Conservation (phyloP, 2,797 vertebrate species). For the Pipistrellus pygmaeus region DNA sequence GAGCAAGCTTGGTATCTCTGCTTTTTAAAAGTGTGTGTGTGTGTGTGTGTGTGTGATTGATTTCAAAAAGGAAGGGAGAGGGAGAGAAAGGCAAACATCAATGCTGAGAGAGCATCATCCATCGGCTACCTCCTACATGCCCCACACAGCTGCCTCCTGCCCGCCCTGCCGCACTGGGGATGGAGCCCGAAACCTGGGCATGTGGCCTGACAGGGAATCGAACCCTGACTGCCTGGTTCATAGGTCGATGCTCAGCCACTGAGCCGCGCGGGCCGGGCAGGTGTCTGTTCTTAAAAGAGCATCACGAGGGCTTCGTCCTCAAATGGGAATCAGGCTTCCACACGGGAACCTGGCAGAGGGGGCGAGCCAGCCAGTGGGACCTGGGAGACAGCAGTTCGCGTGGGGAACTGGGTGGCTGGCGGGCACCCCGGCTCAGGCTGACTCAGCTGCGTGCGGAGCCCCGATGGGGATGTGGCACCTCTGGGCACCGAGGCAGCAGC, state of each 20-base stretch:
- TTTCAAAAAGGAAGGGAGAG: no score
- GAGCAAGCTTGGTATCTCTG: neutral
- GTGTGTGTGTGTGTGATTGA: no score
- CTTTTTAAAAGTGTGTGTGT: neutral
- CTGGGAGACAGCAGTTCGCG: neutral
- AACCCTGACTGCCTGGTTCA: no score
- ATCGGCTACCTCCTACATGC: no score
- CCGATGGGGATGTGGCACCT: fast-evolving
- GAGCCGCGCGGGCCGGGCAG: no score
- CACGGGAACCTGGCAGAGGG: neutral
- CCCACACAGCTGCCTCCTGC: no score
- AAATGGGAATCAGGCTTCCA: neutral
- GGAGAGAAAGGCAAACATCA: no score
- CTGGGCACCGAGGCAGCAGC: neutral
- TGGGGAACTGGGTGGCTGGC: neutral
- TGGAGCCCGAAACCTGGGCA: no score
- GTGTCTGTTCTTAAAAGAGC: neutral
- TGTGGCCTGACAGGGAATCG: no score
- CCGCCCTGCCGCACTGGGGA: no score
- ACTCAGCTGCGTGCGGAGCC: neutral
- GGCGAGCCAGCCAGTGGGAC: neutral
- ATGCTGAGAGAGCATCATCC: no score
- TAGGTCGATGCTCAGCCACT: no score
- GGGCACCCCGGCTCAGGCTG: neutral
- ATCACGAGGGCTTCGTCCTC: neutral